phyloP scores from a whole-genome alignment of 2,888 invertebrate species.

The Hybos culiciformis region DNA sequence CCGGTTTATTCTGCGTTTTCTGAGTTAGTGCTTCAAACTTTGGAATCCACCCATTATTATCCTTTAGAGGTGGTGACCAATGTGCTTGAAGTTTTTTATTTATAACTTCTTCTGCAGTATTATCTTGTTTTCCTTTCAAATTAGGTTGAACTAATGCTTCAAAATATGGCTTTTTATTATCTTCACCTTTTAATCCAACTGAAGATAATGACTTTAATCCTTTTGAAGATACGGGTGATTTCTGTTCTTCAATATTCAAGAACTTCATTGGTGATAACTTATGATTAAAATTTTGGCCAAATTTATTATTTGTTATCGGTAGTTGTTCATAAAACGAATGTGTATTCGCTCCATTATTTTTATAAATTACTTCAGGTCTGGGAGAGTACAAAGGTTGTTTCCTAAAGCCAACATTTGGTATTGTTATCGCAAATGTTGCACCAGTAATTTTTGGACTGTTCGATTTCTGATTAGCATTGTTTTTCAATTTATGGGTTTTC shows the following conservation, averaged over 20 bases:
- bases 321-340: neutral
- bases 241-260: too few species aligned
- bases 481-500: too few species aligned
- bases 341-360: neutral
- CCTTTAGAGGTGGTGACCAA: too few species aligned
- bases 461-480: neutral
- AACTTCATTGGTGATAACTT: too few species aligned
- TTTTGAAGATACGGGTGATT: too few species aligned
- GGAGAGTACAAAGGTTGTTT: neutral
- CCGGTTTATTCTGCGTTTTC: neutral
- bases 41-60: too few species aligned
- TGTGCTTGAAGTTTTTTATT: too few species aligned
- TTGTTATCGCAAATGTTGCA: neutral
- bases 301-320: too few species aligned
- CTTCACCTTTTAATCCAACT: neutral
- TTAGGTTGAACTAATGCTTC: constrained; percentile 2
- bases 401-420: neutral
- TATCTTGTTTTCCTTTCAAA: too few species aligned
- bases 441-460: neutral
- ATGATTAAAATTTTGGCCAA: too few species aligned
- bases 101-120: neutral
- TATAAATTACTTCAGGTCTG: neutral
- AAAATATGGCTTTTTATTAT: constrained; percentile 2
- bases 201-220: too few species aligned
- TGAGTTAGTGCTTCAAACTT: neutral